Base-by-base conservation (phyloP, 2,888 invertebrate genomes). In the Heliconius cydno region DNA sequence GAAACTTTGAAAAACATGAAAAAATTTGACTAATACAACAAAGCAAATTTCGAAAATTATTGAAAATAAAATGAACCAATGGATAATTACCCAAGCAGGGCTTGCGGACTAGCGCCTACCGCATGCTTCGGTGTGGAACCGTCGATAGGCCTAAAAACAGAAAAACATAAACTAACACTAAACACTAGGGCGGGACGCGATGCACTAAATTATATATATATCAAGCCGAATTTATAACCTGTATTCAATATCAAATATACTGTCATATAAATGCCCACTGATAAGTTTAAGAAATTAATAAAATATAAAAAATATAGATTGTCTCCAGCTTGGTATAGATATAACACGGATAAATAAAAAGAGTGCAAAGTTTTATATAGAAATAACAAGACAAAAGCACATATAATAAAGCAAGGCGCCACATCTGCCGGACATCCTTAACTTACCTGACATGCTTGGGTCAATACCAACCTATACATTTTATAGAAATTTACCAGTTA, bases 131-230 rank as follows among this genome's bases (percentile, higher is more conserved):
- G 94, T 80, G 95, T 92, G 85, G 94, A 93, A 89, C 94, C 94
- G 89, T 95, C 96, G 96, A 96, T 95, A 88, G 96, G 96, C 96
- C 96, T 96, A 96, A 94, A 96, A 96, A 94, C 92, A 94, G 92
- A 94, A 91, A 96, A 92, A 92, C 91, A 91, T 92, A 93, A 91
- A 85, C 92, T 91, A 92, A 92, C 87, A 89, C 93, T 91, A 92
- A 90, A 89, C 87, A 89, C 90, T 90, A 89, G 88, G 89, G 87
- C 82, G 83, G 86, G 80, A 82, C 78, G 82, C 83, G 86, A 85
- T 84, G 83, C 83, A 84, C 86, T 85, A 41, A 66, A 22, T 57
- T 34, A 73, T 76, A 25, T 79, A 82, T 80, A 83, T 81, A 84
- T 84, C 82, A 84, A 85, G 83, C 82, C 65, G 25, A 78, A 63